Evolutionary conservation across 2,888 invertebrate genomes (phyloP).

Genomic region (Notodonta ziczac): DNA sequence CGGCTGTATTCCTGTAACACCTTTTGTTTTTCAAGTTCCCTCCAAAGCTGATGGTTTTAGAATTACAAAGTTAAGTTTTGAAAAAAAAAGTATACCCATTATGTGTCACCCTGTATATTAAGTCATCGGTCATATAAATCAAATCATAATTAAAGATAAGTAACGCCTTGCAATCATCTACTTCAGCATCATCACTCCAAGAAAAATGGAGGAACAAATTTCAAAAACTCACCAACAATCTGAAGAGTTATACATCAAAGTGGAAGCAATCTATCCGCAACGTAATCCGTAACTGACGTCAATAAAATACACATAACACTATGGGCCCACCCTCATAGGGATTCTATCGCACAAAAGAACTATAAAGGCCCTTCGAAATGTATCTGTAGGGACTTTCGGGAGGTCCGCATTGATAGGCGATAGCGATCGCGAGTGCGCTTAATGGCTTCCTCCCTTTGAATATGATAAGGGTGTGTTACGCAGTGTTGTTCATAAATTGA

Average conservation of each 20-base stretch:
- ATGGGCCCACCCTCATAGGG: slow-evolving; percentile 31
- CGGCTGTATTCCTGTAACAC: no score
- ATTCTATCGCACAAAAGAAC: slow-evolving; percentile 43
- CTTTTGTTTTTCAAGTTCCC: no score
- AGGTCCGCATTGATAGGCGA: slow-evolving; percentile 10
- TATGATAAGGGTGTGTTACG: background rate
- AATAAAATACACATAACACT: slow-evolving; percentile 43
- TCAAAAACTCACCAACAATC: slow-evolving; percentile 17
- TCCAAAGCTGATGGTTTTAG: no score
- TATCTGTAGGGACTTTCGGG: slow-evolving; percentile 28
- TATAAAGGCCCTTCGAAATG: slow-evolving; percentile 41
- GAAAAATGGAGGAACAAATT: slow-evolving; percentile 14
- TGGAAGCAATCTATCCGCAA: slow-evolving; percentile 21
- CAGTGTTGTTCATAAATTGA: no score
- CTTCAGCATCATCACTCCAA: background rate
- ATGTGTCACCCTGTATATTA: no score
- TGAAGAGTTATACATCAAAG: slow-evolving; percentile 26
- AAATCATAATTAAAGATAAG: no score
- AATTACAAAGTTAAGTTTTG: no score
- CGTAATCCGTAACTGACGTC: slow-evolving; percentile 36
- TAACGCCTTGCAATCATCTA: no score
- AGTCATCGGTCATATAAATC: no score
- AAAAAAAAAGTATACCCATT: no score
- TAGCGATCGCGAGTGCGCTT: slow-evolving; percentile 13
- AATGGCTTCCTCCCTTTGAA: background rate